These are phyloP conservation scores for Corvus cornix DNA, from an alignment of 2,113 vertebrate species.

Conservation along the genomic window DNA sequence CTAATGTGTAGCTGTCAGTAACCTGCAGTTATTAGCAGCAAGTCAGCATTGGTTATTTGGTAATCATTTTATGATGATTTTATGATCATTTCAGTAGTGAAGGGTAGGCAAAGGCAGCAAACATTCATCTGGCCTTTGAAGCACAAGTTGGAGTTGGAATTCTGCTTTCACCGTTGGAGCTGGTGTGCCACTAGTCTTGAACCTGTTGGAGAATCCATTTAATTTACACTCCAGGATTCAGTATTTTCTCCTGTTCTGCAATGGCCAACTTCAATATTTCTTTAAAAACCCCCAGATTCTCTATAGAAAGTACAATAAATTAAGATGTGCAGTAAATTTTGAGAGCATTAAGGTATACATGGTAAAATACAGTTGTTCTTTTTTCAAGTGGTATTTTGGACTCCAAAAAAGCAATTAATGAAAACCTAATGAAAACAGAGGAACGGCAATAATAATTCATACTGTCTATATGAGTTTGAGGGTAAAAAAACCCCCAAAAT, in stretches of 20 bases:
- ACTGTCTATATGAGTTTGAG: not conserved
- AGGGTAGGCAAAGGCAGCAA: not conserved
- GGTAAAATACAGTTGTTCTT: not conserved
- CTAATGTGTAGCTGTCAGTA: not conserved
- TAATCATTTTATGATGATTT: not conserved
- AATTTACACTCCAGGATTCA: not conserved
- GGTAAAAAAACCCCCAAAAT: not conserved
- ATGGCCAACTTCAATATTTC: not conserved
- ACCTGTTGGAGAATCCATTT: not conserved
- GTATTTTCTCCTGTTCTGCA: not conserved
- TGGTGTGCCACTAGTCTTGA: not conserved
- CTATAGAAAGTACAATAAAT: not conserved
- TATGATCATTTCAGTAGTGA: not conserved
- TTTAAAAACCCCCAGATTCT: fast-evolving
- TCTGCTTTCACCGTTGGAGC: not conserved
- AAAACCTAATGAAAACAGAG: not conserved
- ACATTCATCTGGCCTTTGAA: not conserved
- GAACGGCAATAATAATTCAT: not conserved
- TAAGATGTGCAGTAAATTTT: not conserved
- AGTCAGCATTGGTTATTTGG: not conserved
- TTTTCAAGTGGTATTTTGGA: not conserved
- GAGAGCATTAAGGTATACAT: not conserved
- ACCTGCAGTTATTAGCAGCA: not conserved
- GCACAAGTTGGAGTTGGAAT: not conserved
- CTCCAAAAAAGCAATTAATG: not conserved